Evolutionary conservation across 2,888 invertebrate genomes (phyloP).

Genomic region (Aquatica leii): DNA sequence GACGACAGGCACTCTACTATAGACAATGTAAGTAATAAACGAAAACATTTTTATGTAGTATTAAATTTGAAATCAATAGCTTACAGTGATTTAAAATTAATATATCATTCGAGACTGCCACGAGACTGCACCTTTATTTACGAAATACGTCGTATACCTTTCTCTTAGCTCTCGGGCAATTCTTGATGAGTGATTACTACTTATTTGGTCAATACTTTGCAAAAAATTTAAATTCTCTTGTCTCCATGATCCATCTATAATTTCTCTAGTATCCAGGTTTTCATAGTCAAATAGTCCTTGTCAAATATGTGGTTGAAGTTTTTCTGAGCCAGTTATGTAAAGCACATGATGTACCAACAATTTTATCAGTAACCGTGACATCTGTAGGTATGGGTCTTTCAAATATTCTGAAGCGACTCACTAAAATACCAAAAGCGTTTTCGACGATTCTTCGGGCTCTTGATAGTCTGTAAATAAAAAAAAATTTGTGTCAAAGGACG

Average conservation of each 20-base stretch:
- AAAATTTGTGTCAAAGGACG: too few species aligned
- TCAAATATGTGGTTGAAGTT: not conserved
- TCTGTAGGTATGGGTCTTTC: not conserved
- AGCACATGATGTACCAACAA: not conserved
- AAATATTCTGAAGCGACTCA: not conserved
- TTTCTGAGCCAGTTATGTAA: not conserved
- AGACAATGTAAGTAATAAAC: not conserved
- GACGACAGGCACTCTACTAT: not conserved
- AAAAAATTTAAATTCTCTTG: not conserved
- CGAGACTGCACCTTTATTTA: not conserved
- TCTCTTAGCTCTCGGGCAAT: too few species aligned
- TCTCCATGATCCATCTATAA: not conserved
- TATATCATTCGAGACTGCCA: not conserved
- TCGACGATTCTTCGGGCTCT: not conserved
- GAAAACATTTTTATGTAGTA: not conserved
- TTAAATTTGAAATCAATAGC: not conserved
- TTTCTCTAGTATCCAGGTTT: not conserved
- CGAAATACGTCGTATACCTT: not conserved
- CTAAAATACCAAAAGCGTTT: not conserved
- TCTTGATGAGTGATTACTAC: slow-evolving; percentile 3
- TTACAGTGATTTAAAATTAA: not conserved
- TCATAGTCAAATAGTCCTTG: not conserved
- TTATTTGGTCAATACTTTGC: not conserved
- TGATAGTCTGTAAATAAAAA: not conserved
- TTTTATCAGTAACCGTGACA: slow-evolving; percentile 2